Percentiles rank a stretch among this genome's conserved stretches.
Conservation (phyloP, 2,888 invertebrate genomes). For the Teleiodes luculella region DNA sequence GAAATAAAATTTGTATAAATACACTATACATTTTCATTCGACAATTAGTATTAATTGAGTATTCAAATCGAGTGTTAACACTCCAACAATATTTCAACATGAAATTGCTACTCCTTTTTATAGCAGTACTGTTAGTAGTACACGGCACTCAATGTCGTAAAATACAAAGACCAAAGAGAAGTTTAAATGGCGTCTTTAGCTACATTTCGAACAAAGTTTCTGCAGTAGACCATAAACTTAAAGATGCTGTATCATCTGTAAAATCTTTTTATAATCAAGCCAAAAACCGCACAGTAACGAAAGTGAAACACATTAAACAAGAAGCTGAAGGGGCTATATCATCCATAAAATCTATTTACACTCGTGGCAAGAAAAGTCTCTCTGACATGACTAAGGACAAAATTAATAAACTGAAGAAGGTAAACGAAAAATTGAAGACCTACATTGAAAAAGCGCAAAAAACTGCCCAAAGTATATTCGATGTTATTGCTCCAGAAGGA, state of each 20-base stretch:
- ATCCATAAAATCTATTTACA: neutral
- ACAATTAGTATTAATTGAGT: no score
- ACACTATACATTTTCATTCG: no score
- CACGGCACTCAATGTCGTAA: neutral
- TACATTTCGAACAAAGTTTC: neutral
- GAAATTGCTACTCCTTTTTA: neutral
- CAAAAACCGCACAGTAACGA: neutral
- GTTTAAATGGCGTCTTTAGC: neutral
- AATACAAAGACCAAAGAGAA: neutral
- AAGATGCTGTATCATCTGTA: neutral
- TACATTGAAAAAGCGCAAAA: constrained; percentile 43
- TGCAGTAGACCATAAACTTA: neutral
- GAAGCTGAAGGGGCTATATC: neutral
- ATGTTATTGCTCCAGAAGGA: constrained; percentile 48
- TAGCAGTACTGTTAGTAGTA: neutral
- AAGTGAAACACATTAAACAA: no score
- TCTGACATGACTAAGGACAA: neutral
- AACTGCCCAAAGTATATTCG: constrained; percentile 42
- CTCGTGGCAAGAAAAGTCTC: neutral
- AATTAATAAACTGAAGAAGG: constrained; percentile 20
- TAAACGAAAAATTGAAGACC: constrained; percentile 46
- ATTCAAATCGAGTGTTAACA: no score
- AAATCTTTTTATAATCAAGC: neutral
- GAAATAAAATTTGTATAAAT: no score
- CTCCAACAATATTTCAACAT: neutral